Percentiles rank a stretch among this genome's conserved stretches.
These are phyloP conservation scores for Nycticryphes semicollaris DNA, from an alignment of 2,113 vertebrate species.

Conservation along the genomic window DNA sequence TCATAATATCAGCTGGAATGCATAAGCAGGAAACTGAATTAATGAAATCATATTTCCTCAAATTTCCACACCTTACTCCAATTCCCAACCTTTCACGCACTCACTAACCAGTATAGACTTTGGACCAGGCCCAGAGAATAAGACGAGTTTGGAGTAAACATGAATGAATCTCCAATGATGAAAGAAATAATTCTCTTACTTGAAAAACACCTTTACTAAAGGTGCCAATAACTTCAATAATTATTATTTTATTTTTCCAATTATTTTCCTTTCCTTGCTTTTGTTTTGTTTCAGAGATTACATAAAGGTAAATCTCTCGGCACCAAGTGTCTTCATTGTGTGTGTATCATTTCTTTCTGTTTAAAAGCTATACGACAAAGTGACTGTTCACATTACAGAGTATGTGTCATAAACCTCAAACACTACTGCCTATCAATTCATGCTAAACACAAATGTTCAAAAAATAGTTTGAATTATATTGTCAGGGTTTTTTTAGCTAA, in stretches of 20 bases:
- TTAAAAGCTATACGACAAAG: neutral
- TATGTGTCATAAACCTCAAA: neutral
- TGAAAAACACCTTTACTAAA: neutral
- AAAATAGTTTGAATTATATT: neutral
- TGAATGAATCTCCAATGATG: neutral
- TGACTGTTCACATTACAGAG: neutral
- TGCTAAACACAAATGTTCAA: neutral
- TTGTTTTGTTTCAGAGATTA: neutral
- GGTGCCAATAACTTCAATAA: neutral
- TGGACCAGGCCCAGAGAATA: neutral
- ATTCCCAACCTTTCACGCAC: neutral
- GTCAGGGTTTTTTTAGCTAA: neutral
- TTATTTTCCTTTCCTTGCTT: neutral
- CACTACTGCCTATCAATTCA: neutral
- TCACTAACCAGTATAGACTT: neutral
- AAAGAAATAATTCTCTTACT: neutral
- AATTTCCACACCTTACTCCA: neutral
- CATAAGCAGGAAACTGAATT: neutral
- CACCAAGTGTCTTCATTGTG: neutral
- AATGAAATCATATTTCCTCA: neutral
- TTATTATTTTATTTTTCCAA: neutral
- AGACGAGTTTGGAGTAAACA: neutral
- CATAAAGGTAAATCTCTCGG: neutral
- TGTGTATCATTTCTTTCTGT: neutral
- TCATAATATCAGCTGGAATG: neutral